Percentiles rank a stretch among this genome's conserved stretches.
These are phyloP conservation scores for Chrysocyon brachyurus DNA, from an alignment of 2,797 vertebrate genomes.

Conservation along the genomic window DNA sequence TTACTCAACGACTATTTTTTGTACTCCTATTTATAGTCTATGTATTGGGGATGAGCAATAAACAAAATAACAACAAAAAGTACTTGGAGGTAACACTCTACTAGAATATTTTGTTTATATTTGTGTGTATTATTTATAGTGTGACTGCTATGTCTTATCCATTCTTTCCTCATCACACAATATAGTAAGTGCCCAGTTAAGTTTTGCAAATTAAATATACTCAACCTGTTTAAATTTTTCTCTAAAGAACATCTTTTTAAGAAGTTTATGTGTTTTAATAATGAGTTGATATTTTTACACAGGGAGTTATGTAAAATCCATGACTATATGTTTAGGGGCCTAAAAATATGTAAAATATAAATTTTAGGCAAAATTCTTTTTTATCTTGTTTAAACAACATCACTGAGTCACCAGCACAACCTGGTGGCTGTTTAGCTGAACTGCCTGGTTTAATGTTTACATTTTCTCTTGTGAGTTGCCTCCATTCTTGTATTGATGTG, in stretches of 20 bases:
- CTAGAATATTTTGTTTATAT: neutral
- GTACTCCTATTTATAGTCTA: neutral
- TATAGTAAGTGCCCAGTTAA: neutral
- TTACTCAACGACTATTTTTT: neutral
- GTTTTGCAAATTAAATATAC: constrained; percentile 54
- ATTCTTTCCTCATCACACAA: neutral
- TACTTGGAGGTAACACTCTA: neutral
- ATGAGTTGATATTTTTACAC: constrained; percentile 58
- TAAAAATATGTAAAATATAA: constrained; percentile 61
- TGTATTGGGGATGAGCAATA: neutral
- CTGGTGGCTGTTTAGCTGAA: constrained; percentile 61
- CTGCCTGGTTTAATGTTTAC: neutral
- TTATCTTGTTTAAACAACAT: neutral
- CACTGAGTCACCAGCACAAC: constrained; percentile 69
- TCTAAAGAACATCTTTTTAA: neutral
- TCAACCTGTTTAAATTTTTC: constrained; percentile 52
- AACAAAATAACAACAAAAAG: neutral
- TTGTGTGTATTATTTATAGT: neutral
- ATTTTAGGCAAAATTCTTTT: neutral
- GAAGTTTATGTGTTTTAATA: constrained; percentile 62
- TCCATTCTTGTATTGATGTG: neutral
- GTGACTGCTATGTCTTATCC: neutral
- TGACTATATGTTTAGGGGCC: constrained; percentile 33
- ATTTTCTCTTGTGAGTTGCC: neutral
- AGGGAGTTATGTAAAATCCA: constrained; percentile 76